Base-by-base conservation (phyloP, 1,140 invertebrate species). In the Leptonema lineaticorne region DNA sequence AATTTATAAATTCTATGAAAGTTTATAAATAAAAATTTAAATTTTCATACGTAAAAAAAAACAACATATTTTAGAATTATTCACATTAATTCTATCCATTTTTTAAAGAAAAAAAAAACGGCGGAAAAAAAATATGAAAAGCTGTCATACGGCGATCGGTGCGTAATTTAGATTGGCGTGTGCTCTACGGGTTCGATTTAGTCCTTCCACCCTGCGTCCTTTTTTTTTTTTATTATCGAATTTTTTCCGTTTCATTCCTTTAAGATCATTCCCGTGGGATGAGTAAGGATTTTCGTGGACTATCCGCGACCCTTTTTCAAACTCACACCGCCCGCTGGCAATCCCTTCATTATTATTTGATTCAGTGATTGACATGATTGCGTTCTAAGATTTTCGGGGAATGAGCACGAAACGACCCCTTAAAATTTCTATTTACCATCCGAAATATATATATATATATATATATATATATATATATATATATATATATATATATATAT, bases 291-390 rank as follows among this genome's bases (percentile, higher is more conserved):
- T 41, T 60, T 16, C n/a, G 28, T 16, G 28, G 57, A 8, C n/a
- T 16, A 11, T 45, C n/a, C 22, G 18, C 48, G 20, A 16, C 46
- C 50, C 53, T 56, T 59, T 9, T n/a, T n/a, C n/a, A n/a, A n/a
- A n/a, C n/a, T n/a, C 56, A 16, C 24, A 45, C 29, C 63, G 6
- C 67, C 50, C 22, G 11, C 30, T 67, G 46, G 46, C 65, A 45
- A 64, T 71, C 58, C 70, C 63, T 71, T 69, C 64, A 68, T 69
- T 71, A 71, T 71, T 71, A 71, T 71, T 71, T 71, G 70, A 71
- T 71, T 71, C 70, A 71, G 64, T 71, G 70, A 71, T 71, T 71
- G 70, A 71, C 70, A 67, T 71, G 70, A 71, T 71, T 71, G 70
- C 70, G 62, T 58, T 37, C 28, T 22, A 20, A 33, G 50, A 53